Evolutionary conservation across 1,140 invertebrate species (phyloP).

Genomic region (Apis florea): DNA sequence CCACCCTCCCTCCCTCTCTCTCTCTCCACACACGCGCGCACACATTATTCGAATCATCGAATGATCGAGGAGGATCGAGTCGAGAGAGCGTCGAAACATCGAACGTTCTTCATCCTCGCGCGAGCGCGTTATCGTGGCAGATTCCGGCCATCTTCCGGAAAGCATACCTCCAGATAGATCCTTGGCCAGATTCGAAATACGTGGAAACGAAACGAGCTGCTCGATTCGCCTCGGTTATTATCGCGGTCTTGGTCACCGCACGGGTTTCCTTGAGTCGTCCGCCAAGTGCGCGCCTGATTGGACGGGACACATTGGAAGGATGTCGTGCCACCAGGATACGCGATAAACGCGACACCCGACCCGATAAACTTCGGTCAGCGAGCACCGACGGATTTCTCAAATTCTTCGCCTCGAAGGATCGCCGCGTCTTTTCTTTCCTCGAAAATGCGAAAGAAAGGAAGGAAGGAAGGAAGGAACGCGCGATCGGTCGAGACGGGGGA

Average conservation of each 20-base stretch:
- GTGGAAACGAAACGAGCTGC: conserved; percentile 56
- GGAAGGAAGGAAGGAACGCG: neutral
- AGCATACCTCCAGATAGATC: conserved; percentile 18
- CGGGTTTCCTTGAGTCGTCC: conserved; percentile 73
- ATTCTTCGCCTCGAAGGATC: conserved; percentile 46
- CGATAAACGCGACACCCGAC: conserved; percentile 63
- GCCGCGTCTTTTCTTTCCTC: neutral
- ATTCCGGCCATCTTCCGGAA: conserved; percentile 58
- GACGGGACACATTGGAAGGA: conserved; percentile 76
- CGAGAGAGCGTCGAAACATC: too few species aligned
- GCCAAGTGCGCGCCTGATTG: conserved; percentile 76
- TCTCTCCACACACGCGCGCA: too few species aligned
- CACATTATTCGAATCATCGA: too few species aligned
- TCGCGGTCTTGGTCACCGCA: conserved; percentile 71
- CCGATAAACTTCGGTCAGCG: conserved; percentile 62
- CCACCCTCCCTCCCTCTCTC: neutral
- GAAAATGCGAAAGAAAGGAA: neutral
- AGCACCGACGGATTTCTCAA: conserved; percentile 56
- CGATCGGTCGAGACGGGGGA: conserved; percentile 37
- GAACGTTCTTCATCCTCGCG: too few species aligned
- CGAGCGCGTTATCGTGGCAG: too few species aligned
- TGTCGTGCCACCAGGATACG: conserved; percentile 75
- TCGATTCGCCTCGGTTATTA: conserved; percentile 64
- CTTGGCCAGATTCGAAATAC: conserved; percentile 34
- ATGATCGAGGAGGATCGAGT: too few species aligned